Evolutionary conservation across 2,888 invertebrate species (phyloP).

Genomic region (Teleogryllus oceanicus): DNA sequence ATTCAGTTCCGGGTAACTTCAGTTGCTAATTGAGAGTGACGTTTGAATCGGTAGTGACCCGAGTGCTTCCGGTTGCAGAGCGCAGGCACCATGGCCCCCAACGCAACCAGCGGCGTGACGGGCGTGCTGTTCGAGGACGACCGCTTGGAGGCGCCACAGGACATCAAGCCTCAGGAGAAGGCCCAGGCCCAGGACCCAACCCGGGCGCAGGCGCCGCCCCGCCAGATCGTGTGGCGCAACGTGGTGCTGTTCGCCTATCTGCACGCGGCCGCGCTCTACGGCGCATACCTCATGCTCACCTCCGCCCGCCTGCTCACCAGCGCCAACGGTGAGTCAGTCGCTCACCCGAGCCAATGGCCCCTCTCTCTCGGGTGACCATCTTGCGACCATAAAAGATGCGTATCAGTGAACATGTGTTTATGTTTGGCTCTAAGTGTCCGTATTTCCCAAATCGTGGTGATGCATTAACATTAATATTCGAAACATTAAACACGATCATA

Average conservation of each 20-base stretch:
- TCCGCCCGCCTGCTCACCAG: slow-evolving; percentile 71
- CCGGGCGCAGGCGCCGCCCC: slow-evolving; percentile 26
- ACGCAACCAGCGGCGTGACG: slow-evolving; percentile 48
- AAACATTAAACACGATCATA: no score
- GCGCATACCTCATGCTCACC: slow-evolving; percentile 67
- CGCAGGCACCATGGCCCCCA: slow-evolving; percentile 47
- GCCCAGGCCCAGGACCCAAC: slow-evolving; percentile 31
- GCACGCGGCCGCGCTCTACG: slow-evolving; percentile 72
- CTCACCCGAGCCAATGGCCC: neutral
- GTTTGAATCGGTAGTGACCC: no score
- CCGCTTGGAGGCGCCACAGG: neutral
- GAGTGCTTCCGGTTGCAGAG: no score
- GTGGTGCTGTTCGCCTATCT: slow-evolving; percentile 71
- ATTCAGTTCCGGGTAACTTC: no score
- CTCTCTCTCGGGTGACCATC: no score
- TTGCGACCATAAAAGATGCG: no score
- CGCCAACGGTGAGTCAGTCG: slow-evolving; percentile 64
- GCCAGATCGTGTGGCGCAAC: slow-evolving; percentile 73
- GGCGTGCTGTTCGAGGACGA: slow-evolving; percentile 46
- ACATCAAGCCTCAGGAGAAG: neutral
- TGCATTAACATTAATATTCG: no score
- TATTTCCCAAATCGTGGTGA: no score
- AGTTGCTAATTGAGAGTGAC: no score
- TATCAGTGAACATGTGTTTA: no score
- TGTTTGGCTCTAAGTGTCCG: no score